A percentile compares a stretch with the other conserved stretches of the same genome.
These are phyloP conservation scores for Coleophora flavipennella DNA, from an alignment of 2,888 invertebrate species.

Conservation along the genomic window DNA sequence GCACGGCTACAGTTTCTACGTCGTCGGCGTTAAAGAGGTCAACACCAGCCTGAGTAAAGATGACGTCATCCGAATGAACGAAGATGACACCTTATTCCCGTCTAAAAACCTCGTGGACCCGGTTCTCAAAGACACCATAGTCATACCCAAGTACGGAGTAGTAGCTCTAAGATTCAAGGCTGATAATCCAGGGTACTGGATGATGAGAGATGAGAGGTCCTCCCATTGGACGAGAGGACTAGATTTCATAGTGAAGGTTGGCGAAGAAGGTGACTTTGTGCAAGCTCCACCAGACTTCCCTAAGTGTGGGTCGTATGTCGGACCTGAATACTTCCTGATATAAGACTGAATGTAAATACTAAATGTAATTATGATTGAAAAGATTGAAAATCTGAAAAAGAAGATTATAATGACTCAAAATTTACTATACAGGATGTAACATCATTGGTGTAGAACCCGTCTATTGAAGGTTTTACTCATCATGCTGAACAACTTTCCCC, in stretches of 20 bases:
- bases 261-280: constrained; percentile 76
- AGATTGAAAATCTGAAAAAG: too few species aligned
- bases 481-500: too few species aligned
- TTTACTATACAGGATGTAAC: too few species aligned
- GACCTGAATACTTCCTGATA: constrained; percentile 82
- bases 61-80: constrained; percentile 72
- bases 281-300: constrained; percentile 81
- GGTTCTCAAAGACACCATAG: constrained; percentile 80
- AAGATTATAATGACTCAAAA: too few species aligned
- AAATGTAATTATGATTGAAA: too few species aligned
- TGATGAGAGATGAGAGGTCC: constrained; percentile 83
- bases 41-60: constrained; percentile 62
- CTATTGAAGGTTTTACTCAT: too few species aligned
- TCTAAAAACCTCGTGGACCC: constrained; percentile 74
- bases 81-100: constrained; percentile 64
- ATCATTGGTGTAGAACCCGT: too few species aligned
- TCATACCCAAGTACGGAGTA: constrained; percentile 79
- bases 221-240: constrained; percentile 83
- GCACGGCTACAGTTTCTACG: constrained; percentile 82
- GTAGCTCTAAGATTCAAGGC: constrained; percentile 82
- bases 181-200: constrained; percentile 86
- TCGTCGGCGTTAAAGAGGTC: constrained; percentile 74
- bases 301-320: constrained; percentile 82
- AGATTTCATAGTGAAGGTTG: constrained; percentile 82
- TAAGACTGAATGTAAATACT: constrained; percentile 15